A percentile compares a stretch with the other conserved stretches of the same genome.
These are phyloP conservation scores for Monopis laevigella DNA, from an alignment of 2,888 invertebrate genomes.

Conservation along the genomic window DNA sequence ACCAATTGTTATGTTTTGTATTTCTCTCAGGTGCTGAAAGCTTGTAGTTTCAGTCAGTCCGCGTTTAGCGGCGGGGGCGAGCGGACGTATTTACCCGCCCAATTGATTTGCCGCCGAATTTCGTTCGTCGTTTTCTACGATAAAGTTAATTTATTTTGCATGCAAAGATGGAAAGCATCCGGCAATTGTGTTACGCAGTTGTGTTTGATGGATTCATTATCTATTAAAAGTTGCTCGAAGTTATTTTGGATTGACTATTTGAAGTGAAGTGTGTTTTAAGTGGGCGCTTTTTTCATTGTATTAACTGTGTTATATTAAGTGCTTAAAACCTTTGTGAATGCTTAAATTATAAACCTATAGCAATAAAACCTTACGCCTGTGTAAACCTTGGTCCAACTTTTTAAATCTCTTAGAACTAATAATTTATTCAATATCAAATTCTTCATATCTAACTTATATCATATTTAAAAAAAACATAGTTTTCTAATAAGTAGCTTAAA, in stretches of 20 bases:
- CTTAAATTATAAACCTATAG: too few relatives aligned
- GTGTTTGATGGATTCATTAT: too few relatives aligned
- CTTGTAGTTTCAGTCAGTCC: slow-evolving; percentile 37
- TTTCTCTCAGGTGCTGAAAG: not conserved
- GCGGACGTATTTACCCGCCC: slow-evolving; percentile 37
- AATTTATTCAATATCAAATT: too few relatives aligned
- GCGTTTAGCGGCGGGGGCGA: slow-evolving; percentile 50
- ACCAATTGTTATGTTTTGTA: not conserved
- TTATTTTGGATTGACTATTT: too few relatives aligned
- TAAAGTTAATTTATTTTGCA: slow-evolving; percentile 27
- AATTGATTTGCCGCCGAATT: slow-evolving; percentile 32
- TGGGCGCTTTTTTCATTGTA: too few relatives aligned
- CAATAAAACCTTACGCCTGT: too few relatives aligned
- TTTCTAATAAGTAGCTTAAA: too few relatives aligned
- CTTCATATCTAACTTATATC: too few relatives aligned
- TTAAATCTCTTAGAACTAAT: too few relatives aligned
- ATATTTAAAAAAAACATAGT: too few relatives aligned
- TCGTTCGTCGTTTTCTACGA: slow-evolving; percentile 15
- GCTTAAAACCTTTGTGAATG: not conserved
- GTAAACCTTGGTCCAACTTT: not conserved
- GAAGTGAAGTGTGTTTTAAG: too few relatives aligned
- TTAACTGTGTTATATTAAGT: not conserved
- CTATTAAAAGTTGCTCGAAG: too few relatives aligned
- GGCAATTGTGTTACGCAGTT: not conserved
- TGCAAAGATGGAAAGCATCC: slow-evolving; percentile 22